phyloP scores from a whole-genome alignment of 1,140 invertebrate species.

The Homarus americanus region DNA sequence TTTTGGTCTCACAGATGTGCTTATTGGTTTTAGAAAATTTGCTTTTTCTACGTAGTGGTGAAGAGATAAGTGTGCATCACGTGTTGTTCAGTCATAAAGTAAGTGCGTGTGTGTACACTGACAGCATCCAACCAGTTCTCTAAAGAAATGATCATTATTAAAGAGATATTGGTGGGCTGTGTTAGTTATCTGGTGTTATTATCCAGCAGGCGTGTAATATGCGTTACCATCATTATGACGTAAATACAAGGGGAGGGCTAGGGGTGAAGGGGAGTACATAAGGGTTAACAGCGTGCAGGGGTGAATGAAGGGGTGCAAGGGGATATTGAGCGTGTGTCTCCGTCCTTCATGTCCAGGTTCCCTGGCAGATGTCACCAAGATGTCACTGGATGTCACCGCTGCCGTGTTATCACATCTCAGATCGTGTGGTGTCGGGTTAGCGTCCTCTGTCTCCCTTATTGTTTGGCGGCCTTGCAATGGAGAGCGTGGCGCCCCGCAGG shows the following conservation, averaged over 20 bases:
- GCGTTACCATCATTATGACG: constrained; percentile 33
- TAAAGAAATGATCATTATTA: no score
- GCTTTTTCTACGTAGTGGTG: no score
- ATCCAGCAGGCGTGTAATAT: not conserved
- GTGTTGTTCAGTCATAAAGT: no score
- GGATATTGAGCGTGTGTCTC: constrained; percentile 36
- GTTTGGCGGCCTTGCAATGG: constrained; percentile 51
- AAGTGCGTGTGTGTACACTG: no score
- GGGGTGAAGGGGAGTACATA: not conserved
- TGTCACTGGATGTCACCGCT: constrained; percentile 64
- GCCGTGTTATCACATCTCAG: constrained; percentile 64
- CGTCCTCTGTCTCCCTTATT: constrained; percentile 48
- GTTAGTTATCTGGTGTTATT: constrained; percentile 3
- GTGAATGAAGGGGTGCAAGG: not conserved
- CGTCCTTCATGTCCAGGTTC: not conserved
- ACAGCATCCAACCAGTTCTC: no score
- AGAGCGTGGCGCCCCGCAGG: constrained; percentile 11
- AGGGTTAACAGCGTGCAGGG: not conserved
- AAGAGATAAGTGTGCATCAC: no score
- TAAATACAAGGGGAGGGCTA: not conserved
- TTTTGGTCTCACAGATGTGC: no score
- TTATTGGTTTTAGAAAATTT: no score
- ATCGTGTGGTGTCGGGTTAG: constrained; percentile 65
- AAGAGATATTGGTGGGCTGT: no score
- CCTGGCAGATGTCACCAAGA: constrained; percentile 58